These are phyloP conservation scores for Gryllus bimaculatus DNA, from an alignment of 1,140 invertebrate species.

Conservation along the genomic window DNA sequence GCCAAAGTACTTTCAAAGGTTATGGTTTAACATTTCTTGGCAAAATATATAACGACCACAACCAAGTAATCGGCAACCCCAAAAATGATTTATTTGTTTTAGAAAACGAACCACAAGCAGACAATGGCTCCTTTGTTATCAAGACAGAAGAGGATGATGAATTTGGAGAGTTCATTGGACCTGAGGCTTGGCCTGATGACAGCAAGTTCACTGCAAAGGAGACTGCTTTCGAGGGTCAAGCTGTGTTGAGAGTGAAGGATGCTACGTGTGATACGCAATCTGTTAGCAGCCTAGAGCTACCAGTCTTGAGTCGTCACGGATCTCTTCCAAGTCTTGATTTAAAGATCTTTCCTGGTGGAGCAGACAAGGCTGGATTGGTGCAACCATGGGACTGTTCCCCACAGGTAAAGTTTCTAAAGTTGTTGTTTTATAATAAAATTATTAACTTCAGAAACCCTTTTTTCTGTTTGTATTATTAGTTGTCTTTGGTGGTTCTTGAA, in stretches of 20 bases:
- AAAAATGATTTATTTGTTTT: slow-evolving; percentile 1
- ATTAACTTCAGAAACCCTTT: no score
- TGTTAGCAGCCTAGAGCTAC: slow-evolving; percentile 36
- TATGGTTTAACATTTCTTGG: slow-evolving; percentile 9
- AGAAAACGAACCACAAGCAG: not conserved
- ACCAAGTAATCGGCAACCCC: not conserved
- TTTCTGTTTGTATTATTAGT: no score
- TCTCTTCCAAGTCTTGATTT: slow-evolving; percentile 43
- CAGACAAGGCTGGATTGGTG: slow-evolving; percentile 34
- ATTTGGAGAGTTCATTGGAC: slow-evolving; percentile 31
- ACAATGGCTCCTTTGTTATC: not conserved
- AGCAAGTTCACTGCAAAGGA: slow-evolving; percentile 10
- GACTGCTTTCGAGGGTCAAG: slow-evolving; percentile 17
- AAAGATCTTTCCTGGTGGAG: slow-evolving; percentile 34
- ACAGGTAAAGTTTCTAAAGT: slow-evolving; percentile 34
- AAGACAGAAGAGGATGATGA: slow-evolving; percentile 24
- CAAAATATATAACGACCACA: slow-evolving; percentile 11
- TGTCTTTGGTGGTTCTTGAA: no score
- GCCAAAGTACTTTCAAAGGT: not conserved
- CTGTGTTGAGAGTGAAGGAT: slow-evolving; percentile 9
- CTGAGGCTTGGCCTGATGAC: slow-evolving; percentile 17
- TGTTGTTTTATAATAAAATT: no score
- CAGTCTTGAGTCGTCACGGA: slow-evolving; percentile 34
- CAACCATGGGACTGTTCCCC: slow-evolving; percentile 34
- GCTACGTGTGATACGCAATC: slow-evolving; percentile 34